Evolutionary conservation across 2,113 vertebrate species (phyloP), one percentile per base, ranked within the genome.

Genomic region (Odocoileus hemionus): DNA sequence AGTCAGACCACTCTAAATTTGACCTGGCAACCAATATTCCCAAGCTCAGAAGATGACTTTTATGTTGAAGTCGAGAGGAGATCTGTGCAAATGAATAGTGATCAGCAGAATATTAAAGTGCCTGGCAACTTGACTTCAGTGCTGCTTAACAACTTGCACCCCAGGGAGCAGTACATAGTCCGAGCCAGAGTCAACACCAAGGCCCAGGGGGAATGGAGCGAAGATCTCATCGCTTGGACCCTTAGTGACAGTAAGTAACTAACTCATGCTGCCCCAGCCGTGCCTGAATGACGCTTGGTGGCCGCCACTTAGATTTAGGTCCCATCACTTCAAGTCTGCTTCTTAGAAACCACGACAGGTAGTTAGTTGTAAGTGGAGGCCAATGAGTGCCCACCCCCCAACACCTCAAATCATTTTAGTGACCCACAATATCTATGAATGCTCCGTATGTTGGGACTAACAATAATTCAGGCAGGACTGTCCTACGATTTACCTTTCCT

Each of bases 241-340:
- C 99, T 99, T 64, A 99, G 99, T 10, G 98, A 99, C 94, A 98
- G 99, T 99, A 99, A 99, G 99, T 98, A 94, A 58, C 54, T 98
- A 94, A 58, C 54, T 82, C 26, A 16, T 61, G 79, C 94, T 89
- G 94, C 67, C 92, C 94, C 36, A 36, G 86, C 43, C 47, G 50
- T n/a, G 7, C 47, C 28, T 33, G 30, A 64, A 36, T 33, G 47
- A 39, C 2, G 6, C 33, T 33, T 36, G 21, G 25, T 36, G 12
- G 28, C 39, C 57, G 11, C 25, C 43, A 21, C 67, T 86, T 45
- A 39, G 64, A 17, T 57, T 93, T 91, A 33, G 92, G 19, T 84
- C 93, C n/a, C 82, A 7, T 87, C 21, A 61, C 60, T 8, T 5
- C 47, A 94, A 80, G 93, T 52, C 33, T 14, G 9, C 79, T 55